Evolutionary conservation across 2,888 invertebrate species (phyloP), one percentile per base, ranked within the genome.

Genomic region (Suillia variegata): DNA sequence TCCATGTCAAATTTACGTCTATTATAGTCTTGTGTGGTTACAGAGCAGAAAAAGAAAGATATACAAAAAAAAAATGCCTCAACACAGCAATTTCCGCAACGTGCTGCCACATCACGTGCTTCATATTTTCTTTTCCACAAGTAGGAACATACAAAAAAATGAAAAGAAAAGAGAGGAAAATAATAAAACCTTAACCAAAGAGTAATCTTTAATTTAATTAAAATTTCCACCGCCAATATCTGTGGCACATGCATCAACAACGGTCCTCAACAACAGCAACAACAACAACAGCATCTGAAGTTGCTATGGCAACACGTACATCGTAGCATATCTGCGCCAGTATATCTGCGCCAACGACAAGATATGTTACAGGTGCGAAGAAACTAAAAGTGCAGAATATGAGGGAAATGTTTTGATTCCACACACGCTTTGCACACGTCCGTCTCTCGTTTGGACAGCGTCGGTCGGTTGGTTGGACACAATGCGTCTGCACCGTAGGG

Each of bases 341-440:
- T n/a, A 5, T 38, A 38, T 38, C 38, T 38, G 6, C 4, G n/a
- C 38, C n/a, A n/a, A n/a, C n/a, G n/a, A n/a, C n/a, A n/a, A n/a
- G 38, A 38, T 38, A 12, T n/a, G 38, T 20, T 45, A 6, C 45
- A 38, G 38, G 56, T 56, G 59, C 47, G 59, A 56, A n/a, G n/a
- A n/a, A n/a, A n/a, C n/a, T n/a, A n/a, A 48, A 50, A 15, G 24
- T n/a, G 15, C 18, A 52, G 57, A 45, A 45, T 57, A 31, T 57
- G 48, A 56, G 42, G 56, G 21, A 60, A 60, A 56, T 60, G 60
- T 56, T 60, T 60, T 60, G 56, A 60, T 56, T 60, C 42, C 56
- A 56, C 54, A 31, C 38, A n/a, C n/a, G n/a, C n/a, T n/a, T n/a
- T 56, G 56, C 38, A 17, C 60, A 56, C 56, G 56, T 60, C 49